These are phyloP conservation scores for Sylvia atricapilla DNA, from an alignment of 2,113 vertebrate species.

Conservation along the genomic window DNA sequence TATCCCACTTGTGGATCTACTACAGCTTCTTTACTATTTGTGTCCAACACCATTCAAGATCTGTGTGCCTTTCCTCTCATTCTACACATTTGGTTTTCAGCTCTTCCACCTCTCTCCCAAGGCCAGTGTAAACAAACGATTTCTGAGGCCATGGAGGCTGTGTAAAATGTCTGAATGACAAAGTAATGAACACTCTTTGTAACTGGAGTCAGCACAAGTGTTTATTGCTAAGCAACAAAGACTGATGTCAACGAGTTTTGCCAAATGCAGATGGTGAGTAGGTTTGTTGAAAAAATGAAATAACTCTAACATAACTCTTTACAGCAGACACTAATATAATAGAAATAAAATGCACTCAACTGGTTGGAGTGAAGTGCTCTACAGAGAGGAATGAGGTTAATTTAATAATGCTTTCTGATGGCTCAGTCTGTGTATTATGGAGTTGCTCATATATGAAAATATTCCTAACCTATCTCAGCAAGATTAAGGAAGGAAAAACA, in stretches of 20 bases:
- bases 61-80: background rate
- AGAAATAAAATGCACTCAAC: conserved; percentile 35
- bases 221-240: conserved; percentile 76
- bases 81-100: background rate
- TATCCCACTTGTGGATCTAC: background rate
- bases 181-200: conserved; percentile 62
- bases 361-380: background rate
- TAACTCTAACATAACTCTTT: conserved; percentile 62
- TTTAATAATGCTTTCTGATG: conserved; percentile 18
- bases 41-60: background rate
- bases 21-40: background rate
- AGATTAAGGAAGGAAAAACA: background rate
- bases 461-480: background rate
- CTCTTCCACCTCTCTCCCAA: background rate
- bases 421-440: background rate
- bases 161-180: conserved; percentile 69
- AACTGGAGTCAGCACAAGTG: conserved; percentile 60
- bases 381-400: conserved; percentile 13
- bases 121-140: background rate
- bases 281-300: conserved; percentile 72
- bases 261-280: conserved; percentile 77
- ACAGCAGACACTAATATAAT: conserved; percentile 48
- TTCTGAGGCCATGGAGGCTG: conserved; percentile 7
- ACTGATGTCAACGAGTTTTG: conserved; percentile 68
- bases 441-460: background rate